Conservation (phyloP, 2,888 invertebrate species). For the Phania funesta region DNA sequence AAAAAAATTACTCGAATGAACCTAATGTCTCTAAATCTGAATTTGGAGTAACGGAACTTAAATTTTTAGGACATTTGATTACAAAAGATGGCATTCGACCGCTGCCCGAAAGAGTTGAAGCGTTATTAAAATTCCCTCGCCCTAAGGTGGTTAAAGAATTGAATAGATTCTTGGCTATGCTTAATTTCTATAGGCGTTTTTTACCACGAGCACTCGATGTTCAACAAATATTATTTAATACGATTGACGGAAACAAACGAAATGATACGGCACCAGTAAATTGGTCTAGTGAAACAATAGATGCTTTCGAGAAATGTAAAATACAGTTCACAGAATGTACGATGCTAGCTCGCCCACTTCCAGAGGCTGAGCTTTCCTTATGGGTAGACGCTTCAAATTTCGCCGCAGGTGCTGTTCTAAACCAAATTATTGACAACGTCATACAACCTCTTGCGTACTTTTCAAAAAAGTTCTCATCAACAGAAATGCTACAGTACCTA, state of each 20-base stretch:
- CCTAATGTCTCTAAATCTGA: not conserved
- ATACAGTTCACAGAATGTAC: conserved; percentile 21
- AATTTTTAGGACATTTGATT: conserved; percentile 27
- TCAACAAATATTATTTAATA: conserved; percentile 51
- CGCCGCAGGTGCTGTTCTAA: conserved; percentile 77
- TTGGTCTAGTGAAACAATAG: conserved; percentile 16
- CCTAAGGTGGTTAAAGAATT: conserved; percentile 50
- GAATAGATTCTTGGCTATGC: conserved; percentile 64
- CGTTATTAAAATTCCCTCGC: conserved; percentile 5
- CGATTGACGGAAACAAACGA: conserved; percentile 43
- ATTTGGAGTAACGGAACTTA: not conserved
- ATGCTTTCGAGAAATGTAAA: conserved; percentile 38
- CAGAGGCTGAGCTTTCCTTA: conserved; percentile 43
- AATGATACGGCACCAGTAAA: conserved; percentile 27
- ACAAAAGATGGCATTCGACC: conserved; percentile 27
- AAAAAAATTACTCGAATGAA: too few relatives aligned
- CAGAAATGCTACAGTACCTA: conserved; percentile 75
- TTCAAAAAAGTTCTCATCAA: conserved; percentile 73
- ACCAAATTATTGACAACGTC: conserved; percentile 70
- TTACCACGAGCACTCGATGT: conserved; percentile 34
- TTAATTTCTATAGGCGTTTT: conserved; percentile 66
- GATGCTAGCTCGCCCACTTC: conserved; percentile 17
- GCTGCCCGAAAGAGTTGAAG: conserved; percentile 24
- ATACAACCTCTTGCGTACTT: conserved; percentile 78
- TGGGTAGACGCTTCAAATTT: conserved; percentile 74